These are phyloP conservation scores for Furcifer pardalis DNA, from an alignment of 2,797 vertebrate species.

Conservation along the genomic window DNA sequence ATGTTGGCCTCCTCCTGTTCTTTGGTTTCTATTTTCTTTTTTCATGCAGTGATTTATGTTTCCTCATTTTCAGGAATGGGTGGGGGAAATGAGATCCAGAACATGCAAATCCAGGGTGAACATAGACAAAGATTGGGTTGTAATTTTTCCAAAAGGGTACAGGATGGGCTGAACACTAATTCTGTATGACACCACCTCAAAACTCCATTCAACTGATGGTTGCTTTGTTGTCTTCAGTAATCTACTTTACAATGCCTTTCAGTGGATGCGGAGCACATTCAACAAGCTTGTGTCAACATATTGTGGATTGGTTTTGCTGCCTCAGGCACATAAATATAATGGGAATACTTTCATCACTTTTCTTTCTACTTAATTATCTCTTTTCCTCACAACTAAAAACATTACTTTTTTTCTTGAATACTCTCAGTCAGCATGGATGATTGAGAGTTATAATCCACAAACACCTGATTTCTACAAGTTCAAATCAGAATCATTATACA, in stretches of 20 bases:
- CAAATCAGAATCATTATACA: too few species aligned
- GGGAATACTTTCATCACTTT: neutral
- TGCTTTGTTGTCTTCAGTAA: neutral
- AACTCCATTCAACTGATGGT: neutral
- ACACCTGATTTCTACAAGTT: neutral
- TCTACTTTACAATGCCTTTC: neutral
- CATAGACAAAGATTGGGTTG: too few species aligned
- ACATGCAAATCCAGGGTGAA: too few species aligned
- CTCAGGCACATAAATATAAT: too few species aligned
- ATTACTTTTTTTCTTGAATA: neutral
- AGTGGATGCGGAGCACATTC: neutral
- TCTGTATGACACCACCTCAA: neutral
- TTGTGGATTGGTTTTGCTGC: neutral
- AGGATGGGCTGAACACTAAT: neutral
- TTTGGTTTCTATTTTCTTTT: too few species aligned
- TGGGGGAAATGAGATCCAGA: too few species aligned
- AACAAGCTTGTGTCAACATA: neutral
- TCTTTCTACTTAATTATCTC: neutral
- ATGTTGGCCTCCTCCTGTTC: too few species aligned
- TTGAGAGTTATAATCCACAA: neutral
- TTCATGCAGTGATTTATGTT: too few species aligned
- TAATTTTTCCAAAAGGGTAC: too few species aligned
- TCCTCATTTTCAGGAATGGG: too few species aligned
- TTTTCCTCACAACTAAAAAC: neutral
- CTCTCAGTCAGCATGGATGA: neutral